Conservation (phyloP, 2,113 vertebrate genomes). For the Lepus europaeus region DNA sequence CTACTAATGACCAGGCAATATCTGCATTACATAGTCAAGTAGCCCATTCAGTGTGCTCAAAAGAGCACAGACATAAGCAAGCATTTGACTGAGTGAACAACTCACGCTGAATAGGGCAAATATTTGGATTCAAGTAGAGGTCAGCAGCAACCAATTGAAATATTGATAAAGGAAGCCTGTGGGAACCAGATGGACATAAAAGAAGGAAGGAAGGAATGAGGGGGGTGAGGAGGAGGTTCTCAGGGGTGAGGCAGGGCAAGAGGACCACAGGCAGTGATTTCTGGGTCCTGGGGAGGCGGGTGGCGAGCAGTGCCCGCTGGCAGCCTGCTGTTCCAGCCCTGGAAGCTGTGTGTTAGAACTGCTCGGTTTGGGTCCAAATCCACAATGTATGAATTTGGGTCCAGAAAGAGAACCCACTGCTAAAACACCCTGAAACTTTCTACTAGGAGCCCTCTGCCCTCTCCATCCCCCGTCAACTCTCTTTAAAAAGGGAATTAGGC, state of each 20-base stretch:
- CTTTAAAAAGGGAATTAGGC: conserved; percentile 38
- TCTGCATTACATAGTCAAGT: conserved; percentile 83
- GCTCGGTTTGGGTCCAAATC: not conserved
- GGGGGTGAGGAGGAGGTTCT: conserved; percentile 46
- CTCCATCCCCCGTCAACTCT: not conserved
- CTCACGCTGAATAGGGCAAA: conserved; percentile 86
- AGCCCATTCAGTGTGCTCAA: conserved; percentile 79
- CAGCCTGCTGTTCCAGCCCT: not conserved
- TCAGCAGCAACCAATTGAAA: conserved; percentile 83
- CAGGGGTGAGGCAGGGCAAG: conserved; percentile 60
- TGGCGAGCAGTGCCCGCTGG: not conserved
- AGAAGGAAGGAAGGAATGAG: conserved; percentile 60
- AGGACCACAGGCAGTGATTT: conserved; percentile 46
- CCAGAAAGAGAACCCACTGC: not conserved
- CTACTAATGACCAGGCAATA: conserved; percentile 69
- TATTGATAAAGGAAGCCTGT: conserved; percentile 85
- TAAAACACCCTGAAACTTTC: not conserved
- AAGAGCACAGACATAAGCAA: conserved; percentile 80
- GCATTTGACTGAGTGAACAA: conserved; percentile 81
- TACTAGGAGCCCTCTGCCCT: not conserved
- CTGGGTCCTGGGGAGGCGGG: not conserved
- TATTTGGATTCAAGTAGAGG: conserved; percentile 87
- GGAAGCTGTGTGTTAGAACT: not conserved
- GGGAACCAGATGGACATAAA: conserved; percentile 86
- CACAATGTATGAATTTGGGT: no score